A percentile compares a stretch with the other conserved stretches of the same genome.
phyloP scores from a whole-genome alignment of 2,797 vertebrate species.

The Antrozous pallidus region DNA sequence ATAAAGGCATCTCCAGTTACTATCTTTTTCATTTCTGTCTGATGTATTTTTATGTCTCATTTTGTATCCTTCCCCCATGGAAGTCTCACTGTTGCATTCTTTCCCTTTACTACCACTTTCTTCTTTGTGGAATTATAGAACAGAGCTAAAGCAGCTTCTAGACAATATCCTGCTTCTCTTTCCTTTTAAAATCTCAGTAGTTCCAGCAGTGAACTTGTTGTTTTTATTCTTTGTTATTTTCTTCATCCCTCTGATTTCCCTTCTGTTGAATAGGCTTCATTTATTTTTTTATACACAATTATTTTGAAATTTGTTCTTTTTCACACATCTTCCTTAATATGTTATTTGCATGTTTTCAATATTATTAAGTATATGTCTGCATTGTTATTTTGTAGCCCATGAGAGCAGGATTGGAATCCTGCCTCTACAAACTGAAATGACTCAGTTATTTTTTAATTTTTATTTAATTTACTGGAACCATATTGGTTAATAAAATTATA shows the following conservation, averaged over 20 bases:
- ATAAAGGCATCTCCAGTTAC: neutral
- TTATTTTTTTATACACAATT: neutral
- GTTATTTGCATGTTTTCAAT: neutral
- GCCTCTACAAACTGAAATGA: neutral
- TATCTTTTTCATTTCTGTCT: neutral
- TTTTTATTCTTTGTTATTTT: slow-evolving; percentile 2
- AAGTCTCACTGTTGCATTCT: neutral
- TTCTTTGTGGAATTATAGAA: neutral
- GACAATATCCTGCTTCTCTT: neutral
- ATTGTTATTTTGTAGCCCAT: neutral
- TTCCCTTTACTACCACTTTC: neutral
- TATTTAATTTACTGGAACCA: neutral
- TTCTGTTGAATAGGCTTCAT: neutral
- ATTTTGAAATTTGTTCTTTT: neutral
- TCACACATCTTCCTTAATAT: neutral
- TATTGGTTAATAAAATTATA: neutral
- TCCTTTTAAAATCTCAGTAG: neutral
- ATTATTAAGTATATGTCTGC: neutral
- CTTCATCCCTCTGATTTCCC: neutral
- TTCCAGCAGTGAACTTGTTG: neutral
- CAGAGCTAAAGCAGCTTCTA: neutral
- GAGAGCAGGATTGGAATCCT: neutral
- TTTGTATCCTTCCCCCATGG: neutral
- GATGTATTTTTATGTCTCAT: neutral
- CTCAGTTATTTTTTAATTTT: neutral